Percentiles rank a stretch among this genome's conserved stretches.
phyloP scores from a whole-genome alignment of 2,797 vertebrate genomes.

The Glyptemys insculpta region DNA sequence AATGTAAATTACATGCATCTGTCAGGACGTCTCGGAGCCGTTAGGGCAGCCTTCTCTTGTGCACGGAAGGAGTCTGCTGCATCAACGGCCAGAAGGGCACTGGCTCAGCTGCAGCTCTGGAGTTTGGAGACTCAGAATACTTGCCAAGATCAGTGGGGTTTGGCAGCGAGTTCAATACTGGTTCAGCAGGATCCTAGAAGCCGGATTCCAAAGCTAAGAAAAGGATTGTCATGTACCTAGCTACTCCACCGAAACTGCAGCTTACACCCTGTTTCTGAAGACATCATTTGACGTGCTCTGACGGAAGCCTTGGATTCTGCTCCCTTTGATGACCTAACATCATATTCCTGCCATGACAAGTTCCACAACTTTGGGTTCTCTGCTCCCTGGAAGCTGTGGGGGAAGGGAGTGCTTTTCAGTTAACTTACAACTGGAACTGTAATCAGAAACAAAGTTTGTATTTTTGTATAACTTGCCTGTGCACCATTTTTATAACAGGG shows the following conservation, averaged over 20 bases:
- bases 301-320: slow-evolving; percentile 70
- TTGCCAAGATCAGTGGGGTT: slow-evolving; percentile 5
- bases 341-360: slow-evolving; percentile 62
- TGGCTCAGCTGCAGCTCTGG: slow-evolving; percentile 28
- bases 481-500: slow-evolving; percentile 86
- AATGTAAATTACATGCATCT: slow-evolving; percentile 15
- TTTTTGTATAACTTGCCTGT: slow-evolving; percentile 86
- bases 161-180: slow-evolving; percentile 56
- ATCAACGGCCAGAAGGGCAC: slow-evolving; percentile 12
- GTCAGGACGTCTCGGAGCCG: slow-evolving; percentile 15
- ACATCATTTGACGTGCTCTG: slow-evolving; percentile 52
- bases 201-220: slow-evolving; percentile 59
- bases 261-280: slow-evolving; percentile 54
- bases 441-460: slow-evolving; percentile 84
- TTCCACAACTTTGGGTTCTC: slow-evolving; percentile 65
- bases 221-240: background rate
- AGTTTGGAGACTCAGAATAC: slow-evolving; percentile 7
- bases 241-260: slow-evolving; percentile 52
- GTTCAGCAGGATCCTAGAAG: slow-evolving; percentile 54
- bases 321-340: slow-evolving; percentile 67
- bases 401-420: slow-evolving; percentile 77
- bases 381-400: slow-evolving; percentile 68
- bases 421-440: slow-evolving; percentile 80
- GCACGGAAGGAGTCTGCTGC: slow-evolving; percentile 34
- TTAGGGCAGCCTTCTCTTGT: slow-evolving; percentile 42